Evolutionary conservation across 1,140 invertebrate species (phyloP).

Genomic region (Goniozus legneri): DNA sequence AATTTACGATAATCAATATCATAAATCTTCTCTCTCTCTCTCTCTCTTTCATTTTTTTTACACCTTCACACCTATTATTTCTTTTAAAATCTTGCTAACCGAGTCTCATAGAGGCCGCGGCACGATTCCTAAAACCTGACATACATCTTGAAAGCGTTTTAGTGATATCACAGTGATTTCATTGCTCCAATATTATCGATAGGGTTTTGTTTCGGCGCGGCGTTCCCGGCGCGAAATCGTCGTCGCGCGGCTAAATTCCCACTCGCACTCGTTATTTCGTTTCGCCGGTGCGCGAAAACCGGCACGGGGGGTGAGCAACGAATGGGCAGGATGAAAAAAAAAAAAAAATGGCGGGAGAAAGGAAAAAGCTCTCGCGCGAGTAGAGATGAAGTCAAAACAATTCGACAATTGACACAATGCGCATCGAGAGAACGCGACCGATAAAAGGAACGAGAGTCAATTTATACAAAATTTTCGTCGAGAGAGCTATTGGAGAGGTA

Average conservation of each 20-base stretch:
- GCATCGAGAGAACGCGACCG: too few species aligned
- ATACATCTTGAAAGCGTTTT: slow-evolving; percentile 53
- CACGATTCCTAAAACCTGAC: slow-evolving; percentile 36
- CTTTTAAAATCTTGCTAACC: too few species aligned
- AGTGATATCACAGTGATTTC: slow-evolving; percentile 56
- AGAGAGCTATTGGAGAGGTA: too few species aligned
- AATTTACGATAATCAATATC: slow-evolving; percentile 39
- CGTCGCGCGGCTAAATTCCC: neutral
- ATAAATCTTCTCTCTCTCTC: slow-evolving; percentile 26
- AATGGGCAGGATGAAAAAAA: too few species aligned
- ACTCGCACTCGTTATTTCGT: neutral
- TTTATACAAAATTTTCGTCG: too few species aligned
- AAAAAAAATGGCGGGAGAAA: too few species aligned
- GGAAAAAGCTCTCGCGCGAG: too few species aligned
- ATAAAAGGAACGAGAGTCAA: too few species aligned
- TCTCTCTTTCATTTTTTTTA: slow-evolving; percentile 4
- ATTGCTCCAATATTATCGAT: slow-evolving; percentile 55
- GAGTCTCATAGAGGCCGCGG: too few species aligned
- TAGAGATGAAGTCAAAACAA: too few species aligned
- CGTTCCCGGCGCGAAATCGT: slow-evolving; percentile 22
- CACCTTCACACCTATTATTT: neutral
- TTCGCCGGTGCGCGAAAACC: neutral
- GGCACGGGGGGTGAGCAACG: neutral
- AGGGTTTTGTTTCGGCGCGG: slow-evolving; percentile 37
- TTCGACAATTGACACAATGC: too few species aligned